Percentiles rank a stretch among this genome's conserved stretches.
These are phyloP conservation scores for Crenichthys baileyi DNA, from an alignment of 2,797 vertebrate species.

Conservation along the genomic window DNA sequence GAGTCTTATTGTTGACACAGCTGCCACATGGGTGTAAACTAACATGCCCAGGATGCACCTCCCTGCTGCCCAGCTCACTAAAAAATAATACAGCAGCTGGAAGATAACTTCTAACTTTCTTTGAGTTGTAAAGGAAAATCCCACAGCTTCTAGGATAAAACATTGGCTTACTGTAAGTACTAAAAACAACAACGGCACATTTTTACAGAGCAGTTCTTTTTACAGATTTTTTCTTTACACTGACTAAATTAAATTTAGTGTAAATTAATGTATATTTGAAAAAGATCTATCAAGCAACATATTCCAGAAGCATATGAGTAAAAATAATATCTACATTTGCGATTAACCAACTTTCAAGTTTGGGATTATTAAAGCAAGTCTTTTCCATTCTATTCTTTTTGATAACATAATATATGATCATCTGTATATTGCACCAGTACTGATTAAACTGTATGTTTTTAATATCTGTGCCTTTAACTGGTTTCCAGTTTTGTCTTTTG, in stretches of 20 bases:
- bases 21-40: conserved; percentile 66
- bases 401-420: not conserved
- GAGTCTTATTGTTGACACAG: conserved; percentile 72
- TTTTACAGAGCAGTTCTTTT: not conserved
- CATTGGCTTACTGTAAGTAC: not conserved
- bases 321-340: not conserved
- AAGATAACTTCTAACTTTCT: conserved; percentile 16
- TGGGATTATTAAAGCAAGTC: no score
- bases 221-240: not conserved
- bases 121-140: conserved; percentile 48
- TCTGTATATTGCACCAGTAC: not conserved
- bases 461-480: not conserved
- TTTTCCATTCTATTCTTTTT: no score
- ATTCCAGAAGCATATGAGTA: not conserved
- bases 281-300: not conserved
- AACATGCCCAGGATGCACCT: conserved; percentile 55
- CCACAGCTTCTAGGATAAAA: not conserved
- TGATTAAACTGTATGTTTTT: not conserved
- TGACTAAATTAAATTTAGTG: not conserved
- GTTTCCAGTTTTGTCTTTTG: not conserved
- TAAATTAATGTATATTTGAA: not conserved
- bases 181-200: not conserved
- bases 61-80: conserved; percentile 20
- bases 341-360: no score
- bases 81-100: conserved; percentile 39